These are phyloP conservation scores for Heliopora coerulea DNA, from an alignment of 92 coral and sea anemone species.

Conservation along the genomic window DNA sequence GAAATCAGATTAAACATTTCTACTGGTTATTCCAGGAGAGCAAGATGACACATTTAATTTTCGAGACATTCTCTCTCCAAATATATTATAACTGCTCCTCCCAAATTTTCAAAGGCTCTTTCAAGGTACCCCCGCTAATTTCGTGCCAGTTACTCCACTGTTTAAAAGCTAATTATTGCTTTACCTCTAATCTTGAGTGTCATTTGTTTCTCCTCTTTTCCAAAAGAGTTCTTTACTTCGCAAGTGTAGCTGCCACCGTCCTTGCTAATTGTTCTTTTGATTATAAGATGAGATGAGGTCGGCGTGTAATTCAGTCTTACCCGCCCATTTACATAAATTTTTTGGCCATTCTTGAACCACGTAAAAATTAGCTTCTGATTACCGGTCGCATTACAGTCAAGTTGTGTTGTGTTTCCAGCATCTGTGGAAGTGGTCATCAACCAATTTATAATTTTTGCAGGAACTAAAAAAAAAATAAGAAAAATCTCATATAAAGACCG, in stretches of 20 bases:
- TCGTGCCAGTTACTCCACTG: too few species aligned
- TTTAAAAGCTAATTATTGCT: too few species aligned
- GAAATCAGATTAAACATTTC: too few species aligned
- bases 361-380: slow-evolving; percentile 13
- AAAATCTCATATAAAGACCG: too few species aligned
- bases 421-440: slow-evolving; percentile 6
- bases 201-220: slow-evolving; percentile 58
- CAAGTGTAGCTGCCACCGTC: slow-evolving; percentile 61
- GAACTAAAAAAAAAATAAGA: too few species aligned
- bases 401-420: slow-evolving; percentile 24
- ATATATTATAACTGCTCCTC: too few species aligned
- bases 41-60: too few species aligned
- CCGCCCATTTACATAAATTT: not conserved
- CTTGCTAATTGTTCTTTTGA: not conserved
- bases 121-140: too few species aligned
- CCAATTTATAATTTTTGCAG: slow-evolving; percentile 39
- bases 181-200: slow-evolving; percentile 74
- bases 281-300: slow-evolving; percentile 3
- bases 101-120: too few species aligned
- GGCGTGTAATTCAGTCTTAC: not conserved
- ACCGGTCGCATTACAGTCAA: slow-evolving; percentile 33
- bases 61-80: too few species aligned
- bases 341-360: slow-evolving; percentile 6
- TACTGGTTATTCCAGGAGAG: too few species aligned
- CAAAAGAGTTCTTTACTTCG: slow-evolving; percentile 68